Evolutionary conservation across 2,113 vertebrate species (phyloP), one percentile per base, ranked within the genome.

Genomic region (Phocoena sinus): DNA sequence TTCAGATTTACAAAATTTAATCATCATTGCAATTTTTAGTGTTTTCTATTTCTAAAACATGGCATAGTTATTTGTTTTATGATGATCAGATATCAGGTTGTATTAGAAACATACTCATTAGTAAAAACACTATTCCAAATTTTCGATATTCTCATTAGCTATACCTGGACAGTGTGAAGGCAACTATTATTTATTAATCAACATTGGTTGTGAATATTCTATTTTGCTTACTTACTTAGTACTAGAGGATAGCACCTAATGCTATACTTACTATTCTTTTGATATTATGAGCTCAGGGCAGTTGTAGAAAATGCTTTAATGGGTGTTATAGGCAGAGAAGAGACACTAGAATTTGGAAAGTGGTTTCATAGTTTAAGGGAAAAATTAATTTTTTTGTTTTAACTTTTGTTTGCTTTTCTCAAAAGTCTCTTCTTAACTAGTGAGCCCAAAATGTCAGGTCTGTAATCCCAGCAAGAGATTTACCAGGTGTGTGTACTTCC

Each of bases 361-460:
- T 81, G 31, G 47, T 71, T 95, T 96, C 33, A 36, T 8, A 85
- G 31, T 91, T 67, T 85, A 94, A 96, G 15, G 10, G 20, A 44
- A 94, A 93, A 65, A 84, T 5, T 85, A 80, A 89, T 79, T 44
- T 71, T 21, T 15, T 53, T 94, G 33, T 95, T 85, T 93, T 95
- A 74, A 71, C 44, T 90, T 84, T 76, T 89, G 38, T 84, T 97
- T 90, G 47, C 28, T 81, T 88, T 95, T 47, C 23, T 13, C 6
- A 44, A 96, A 95, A 92, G 79, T 83, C 83, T 58, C 83, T 96
- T 93, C 73, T 44, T 96, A 56, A 81, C 79, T 68, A 25, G 12
- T 20, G 67, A 98, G 31, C 33, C 56, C 36, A 18, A 89, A 60
- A 31, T 93, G 8, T 92, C 77, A 98, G n/a, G 33, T 88, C 82